Conservation (phyloP, 1,140 invertebrate species). For the Tetramorium simillimum region DNA sequence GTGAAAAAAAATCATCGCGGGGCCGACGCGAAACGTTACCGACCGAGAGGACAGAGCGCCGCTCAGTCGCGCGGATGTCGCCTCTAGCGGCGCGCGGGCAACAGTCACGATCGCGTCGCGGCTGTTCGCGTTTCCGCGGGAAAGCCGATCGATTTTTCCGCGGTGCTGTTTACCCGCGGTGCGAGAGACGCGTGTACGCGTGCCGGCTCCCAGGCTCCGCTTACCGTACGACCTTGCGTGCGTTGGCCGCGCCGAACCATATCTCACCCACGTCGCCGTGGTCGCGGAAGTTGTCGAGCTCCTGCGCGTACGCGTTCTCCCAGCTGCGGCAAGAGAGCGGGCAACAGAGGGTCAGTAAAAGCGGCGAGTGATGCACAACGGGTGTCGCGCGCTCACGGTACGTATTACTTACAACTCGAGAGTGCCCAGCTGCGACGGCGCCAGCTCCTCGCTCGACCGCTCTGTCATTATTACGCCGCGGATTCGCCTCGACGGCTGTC, state of each 20-base stretch:
- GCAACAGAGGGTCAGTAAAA: slow-evolving; percentile 49
- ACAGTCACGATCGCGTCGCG: background rate
- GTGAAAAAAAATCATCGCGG: background rate
- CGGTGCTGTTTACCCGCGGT: slow-evolving; percentile 1
- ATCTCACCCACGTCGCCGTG: slow-evolving; percentile 96
- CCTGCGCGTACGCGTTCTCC: slow-evolving; percentile 92
- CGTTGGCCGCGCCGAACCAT: slow-evolving; percentile 96
- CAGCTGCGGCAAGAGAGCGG: slow-evolving; percentile 88
- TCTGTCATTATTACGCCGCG: slow-evolving; percentile 55
- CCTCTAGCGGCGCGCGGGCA: background rate
- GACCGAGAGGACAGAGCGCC: background rate
- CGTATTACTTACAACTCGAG: slow-evolving; percentile 88
- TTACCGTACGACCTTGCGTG: slow-evolving; percentile 90
- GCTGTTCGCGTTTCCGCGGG: slow-evolving; percentile 41
- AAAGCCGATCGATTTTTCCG: slow-evolving; percentile 47
- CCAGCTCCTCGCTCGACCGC: slow-evolving; percentile 86
- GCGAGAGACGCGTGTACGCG: slow-evolving; percentile 24
- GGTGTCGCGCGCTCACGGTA: slow-evolving; percentile 51
- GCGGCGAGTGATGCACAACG: slow-evolving; percentile 56
- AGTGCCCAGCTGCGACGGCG: slow-evolving; percentile 92
- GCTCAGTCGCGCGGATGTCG: slow-evolving; percentile 22
- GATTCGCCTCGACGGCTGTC: background rate
- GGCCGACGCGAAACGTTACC: background rate
- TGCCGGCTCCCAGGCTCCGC: background rate
- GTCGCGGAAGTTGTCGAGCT: slow-evolving; percentile 93